Evolutionary conservation across 2,797 vertebrate genomes (phyloP).

Genomic region (Mormyrops boulengeri): DNA sequence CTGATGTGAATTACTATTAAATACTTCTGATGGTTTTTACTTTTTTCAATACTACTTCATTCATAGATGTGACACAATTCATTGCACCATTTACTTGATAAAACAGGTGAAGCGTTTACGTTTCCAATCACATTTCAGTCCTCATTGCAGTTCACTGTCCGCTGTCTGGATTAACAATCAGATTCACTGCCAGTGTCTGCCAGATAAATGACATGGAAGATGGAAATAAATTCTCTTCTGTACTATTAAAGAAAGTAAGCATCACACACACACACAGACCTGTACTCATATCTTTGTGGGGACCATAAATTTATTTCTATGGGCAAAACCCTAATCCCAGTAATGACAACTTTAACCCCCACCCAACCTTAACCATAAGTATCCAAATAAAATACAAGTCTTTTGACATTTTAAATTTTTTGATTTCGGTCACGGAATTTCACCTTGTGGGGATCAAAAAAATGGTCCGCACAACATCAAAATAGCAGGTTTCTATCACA

Average conservation of each 20-base stretch:
- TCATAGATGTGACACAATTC: not conserved
- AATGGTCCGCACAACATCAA: not conserved
- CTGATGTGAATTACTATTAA: not conserved
- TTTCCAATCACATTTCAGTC: not conserved
- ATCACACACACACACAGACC: not conserved
- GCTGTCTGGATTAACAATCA: not conserved
- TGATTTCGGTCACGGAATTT: not conserved
- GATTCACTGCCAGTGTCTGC: not conserved
- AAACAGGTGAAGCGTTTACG: not conserved
- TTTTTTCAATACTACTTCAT: not conserved
- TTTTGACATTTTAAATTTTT: not conserved
- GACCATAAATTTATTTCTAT: not conserved
- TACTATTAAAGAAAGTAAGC: not conserved
- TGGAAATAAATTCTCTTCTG: not conserved
- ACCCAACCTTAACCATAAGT: not conserved
- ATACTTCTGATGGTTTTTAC: not conserved
- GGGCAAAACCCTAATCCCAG: not conserved
- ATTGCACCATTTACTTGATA: not conserved
- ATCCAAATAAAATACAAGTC: not conserved
- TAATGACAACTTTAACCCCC: not conserved
- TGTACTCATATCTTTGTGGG: no score
- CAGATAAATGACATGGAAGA: not conserved
- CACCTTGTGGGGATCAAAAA: not conserved
- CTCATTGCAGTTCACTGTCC: not conserved
- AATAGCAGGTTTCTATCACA: not conserved